Conservation (phyloP, 2,113 vertebrate species). For the Megaceryle maxima region DNA sequence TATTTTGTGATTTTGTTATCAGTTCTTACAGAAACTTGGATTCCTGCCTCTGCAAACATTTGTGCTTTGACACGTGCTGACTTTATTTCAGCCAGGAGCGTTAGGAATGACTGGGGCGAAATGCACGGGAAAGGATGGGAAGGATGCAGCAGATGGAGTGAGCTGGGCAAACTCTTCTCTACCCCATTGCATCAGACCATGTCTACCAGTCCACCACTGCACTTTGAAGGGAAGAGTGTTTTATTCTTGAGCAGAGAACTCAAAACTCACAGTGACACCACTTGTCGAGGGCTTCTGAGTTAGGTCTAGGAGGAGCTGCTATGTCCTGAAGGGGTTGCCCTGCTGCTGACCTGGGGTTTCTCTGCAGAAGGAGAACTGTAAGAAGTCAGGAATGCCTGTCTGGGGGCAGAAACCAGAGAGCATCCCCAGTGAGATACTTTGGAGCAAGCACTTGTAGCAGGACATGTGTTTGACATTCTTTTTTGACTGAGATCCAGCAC, state of each 20-base stretch:
- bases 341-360: background rate
- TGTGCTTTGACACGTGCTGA: background rate
- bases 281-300: no score
- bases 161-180: rapidly evolving
- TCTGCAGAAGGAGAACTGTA: background rate
- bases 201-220: background rate
- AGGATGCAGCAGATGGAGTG: no score
- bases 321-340: no score
- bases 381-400: background rate
- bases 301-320: no score
- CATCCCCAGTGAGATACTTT: background rate
- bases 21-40: background rate
- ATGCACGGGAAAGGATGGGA: no score
- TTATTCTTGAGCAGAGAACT: background rate
- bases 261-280: background rate
- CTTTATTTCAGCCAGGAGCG: background rate
- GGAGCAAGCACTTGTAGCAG: background rate
- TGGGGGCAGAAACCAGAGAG: no score
- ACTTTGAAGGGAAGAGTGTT: rapidly evolving
- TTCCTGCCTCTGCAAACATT: background rate
- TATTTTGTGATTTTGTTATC: background rate
- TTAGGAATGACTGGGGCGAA: background rate
- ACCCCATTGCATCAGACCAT: background rate
- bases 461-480: rapidly evolving
- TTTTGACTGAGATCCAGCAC: background rate